Conservation (phyloP, 2,888 invertebrate species). For the Alcis repandata region DNA sequence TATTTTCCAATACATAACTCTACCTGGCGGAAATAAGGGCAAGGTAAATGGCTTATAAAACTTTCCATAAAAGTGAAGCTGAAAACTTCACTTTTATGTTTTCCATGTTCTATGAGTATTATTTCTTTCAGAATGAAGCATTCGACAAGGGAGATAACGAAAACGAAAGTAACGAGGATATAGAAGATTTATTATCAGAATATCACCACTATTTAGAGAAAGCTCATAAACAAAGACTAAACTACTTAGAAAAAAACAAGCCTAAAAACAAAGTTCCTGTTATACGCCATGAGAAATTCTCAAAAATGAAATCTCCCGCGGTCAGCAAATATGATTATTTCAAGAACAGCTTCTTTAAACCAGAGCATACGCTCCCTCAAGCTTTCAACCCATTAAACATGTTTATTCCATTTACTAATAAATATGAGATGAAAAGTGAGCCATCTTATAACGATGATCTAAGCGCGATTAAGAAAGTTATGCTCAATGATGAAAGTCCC, state of each 20-base stretch:
- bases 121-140: constrained; percentile 62
- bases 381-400: constrained; percentile 63
- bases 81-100: too few relatives aligned
- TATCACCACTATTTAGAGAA: constrained; percentile 78
- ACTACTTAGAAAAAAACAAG: constrained; percentile 69
- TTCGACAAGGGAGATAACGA: constrained; percentile 62
- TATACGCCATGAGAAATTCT: constrained; percentile 66
- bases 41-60: too few relatives aligned
- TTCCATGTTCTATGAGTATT: not conserved
- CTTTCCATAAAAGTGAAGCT: too few relatives aligned
- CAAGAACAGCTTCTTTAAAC: constrained; percentile 56
- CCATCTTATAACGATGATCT: constrained; percentile 46
- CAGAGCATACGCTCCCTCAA: constrained; percentile 53
- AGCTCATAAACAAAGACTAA: constrained; percentile 72
- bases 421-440: constrained; percentile 55
- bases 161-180: constrained; percentile 74
- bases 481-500: constrained; percentile 53
- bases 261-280: constrained; percentile 76
- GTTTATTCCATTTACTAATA: constrained; percentile 63
- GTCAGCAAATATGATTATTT: constrained; percentile 54
- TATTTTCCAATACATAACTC: not conserved
- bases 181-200: constrained; percentile 74
- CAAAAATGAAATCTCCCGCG: constrained; percentile 54
- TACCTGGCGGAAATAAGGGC: too few relatives aligned
- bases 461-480: constrained; percentile 49